These are phyloP conservation scores for Drosophila koepferae DNA, from an alignment of 2,888 invertebrate species.

Conservation along the genomic window DNA sequence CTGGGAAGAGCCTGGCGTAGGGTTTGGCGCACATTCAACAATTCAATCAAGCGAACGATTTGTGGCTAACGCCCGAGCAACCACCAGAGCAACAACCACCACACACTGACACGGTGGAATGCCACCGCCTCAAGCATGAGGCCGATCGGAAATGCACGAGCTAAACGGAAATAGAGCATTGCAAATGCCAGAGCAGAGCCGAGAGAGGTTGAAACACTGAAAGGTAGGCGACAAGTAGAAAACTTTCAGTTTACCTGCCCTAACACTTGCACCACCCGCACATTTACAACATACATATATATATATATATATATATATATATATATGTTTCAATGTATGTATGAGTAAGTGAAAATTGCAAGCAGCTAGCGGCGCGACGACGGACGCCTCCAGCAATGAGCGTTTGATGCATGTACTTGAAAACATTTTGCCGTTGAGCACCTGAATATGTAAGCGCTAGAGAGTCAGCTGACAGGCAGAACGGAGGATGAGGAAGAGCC, in stretches of 20 bases:
- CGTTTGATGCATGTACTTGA: conserved; percentile 74
- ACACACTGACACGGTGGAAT: conserved; percentile 31
- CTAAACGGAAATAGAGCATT: conserved; percentile 62
- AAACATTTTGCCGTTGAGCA: conserved; percentile 53
- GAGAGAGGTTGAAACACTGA: conserved; percentile 25
- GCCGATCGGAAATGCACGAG: conserved; percentile 65
- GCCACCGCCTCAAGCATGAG: conserved; percentile 49
- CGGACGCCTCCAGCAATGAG: conserved; percentile 55
- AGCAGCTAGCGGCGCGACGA: conserved; percentile 29
- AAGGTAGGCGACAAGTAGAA: conserved; percentile 61
- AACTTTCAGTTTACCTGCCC: conserved; percentile 52
- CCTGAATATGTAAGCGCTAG: conserved; percentile 26
- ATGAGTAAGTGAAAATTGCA: conserved; percentile 16
- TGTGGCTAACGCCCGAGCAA: conserved; percentile 57
- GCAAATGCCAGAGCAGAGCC: conserved; percentile 53
- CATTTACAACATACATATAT: conserved; percentile 1
- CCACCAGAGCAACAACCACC: conserved; percentile 15
- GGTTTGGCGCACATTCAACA: conserved; percentile 46
- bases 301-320: not conserved
- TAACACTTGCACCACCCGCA: conserved; percentile 22
- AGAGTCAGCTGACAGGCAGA: conserved; percentile 63
- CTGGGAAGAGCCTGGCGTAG: conserved; percentile 22
- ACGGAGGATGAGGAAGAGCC: not conserved
- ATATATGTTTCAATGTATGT: not conserved
- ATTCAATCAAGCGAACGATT: conserved; percentile 73